A percentile compares a stretch with the other conserved stretches of the same genome.
phyloP scores from a whole-genome alignment of 2,888 invertebrate genomes.

The Caenorhabditis becei region DNA sequence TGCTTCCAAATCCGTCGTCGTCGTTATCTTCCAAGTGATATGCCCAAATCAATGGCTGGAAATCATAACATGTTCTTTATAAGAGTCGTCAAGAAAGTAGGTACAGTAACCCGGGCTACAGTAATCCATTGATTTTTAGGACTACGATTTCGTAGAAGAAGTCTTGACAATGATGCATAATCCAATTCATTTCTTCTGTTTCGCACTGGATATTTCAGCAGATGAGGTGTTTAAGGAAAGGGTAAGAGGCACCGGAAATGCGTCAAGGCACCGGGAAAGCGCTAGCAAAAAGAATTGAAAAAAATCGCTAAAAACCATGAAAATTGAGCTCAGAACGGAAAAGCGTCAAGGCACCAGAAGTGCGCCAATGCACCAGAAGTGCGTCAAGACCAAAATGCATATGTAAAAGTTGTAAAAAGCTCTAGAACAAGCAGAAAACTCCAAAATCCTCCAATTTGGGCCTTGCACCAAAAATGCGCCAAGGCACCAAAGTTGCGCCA shows the following conservation, averaged over 20 bases:
- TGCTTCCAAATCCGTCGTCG: slow-evolving; percentile 65
- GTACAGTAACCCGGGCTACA: slow-evolving; percentile 22
- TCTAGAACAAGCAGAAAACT: too few relatives aligned
- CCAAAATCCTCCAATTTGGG: too few relatives aligned
- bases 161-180: slow-evolving; percentile 67
- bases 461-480: too few relatives aligned
- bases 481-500: slow-evolving; percentile 1
- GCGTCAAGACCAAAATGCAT: too few relatives aligned
- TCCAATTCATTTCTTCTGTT: slow-evolving; percentile 68
- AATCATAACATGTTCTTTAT: slow-evolving; percentile 66
- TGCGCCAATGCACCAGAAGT: too few relatives aligned
- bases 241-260: slow-evolving; percentile 29
- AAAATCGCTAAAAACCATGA: too few relatives aligned
- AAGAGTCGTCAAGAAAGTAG: slow-evolving; percentile 62
- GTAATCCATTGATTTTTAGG: slow-evolving; percentile 27
- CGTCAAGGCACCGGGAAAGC: neutral
- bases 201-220: slow-evolving; percentile 52
- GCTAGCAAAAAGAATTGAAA: neutral
- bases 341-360: too few relatives aligned
- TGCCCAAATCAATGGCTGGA: slow-evolving; percentile 66
- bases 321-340: too few relatives aligned
- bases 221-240: slow-evolving; percentile 53
- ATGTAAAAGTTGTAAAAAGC: too few relatives aligned
- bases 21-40: slow-evolving; percentile 62
- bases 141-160: slow-evolving; percentile 67